Base-by-base conservation (phyloP, 2,113 vertebrate genomes). In the Brienomyrus longianalis region DNA sequence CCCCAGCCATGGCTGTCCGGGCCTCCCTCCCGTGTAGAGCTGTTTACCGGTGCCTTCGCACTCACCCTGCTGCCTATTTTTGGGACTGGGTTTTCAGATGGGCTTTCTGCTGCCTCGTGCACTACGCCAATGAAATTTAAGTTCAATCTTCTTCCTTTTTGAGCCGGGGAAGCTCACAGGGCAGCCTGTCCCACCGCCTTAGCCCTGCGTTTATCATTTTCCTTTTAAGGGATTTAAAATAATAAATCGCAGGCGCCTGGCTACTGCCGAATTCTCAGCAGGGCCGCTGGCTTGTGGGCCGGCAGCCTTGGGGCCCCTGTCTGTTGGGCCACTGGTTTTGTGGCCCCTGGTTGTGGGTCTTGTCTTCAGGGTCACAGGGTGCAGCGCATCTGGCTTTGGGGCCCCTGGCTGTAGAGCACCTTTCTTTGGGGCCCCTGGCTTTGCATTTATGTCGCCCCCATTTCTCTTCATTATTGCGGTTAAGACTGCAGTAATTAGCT, bases 161-260 rank as follows among this genome's bases (percentile, higher is more conserved):
- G 91, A 91, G 90, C 91, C 88, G 89, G 3, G 62, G 92, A 92
- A 94, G 93, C 93, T 27, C 62, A 5, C 62, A 27, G 62, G n/a
- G 62, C 62, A 91, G 83, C 88, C 80, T 90, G 86, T 86, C 89
- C 59, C 80, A 90, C 89, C 92, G 92, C 92, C 93, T 93, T 92
- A 89, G 91, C 92, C 85, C 92, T 91, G 90, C 66, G 39, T 90
- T 93, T 89, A 92, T 93, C 89, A 92, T 93, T 94, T 93, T 89
- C 90, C 91, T 92, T 92, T 92, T 93, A 89, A 92, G 91, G 90
- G 93, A 93, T 92, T 92, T 93, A 89, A 88, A 92, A 91, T 90
- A 91, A 92, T 93, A 93, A 92, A 91, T 91, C 90, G 87, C 90
- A 91, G 92, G 91, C 74, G 89, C 91, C 89, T 88, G 88, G 88